Evolutionary conservation across 92 coral and sea anemone genomes (phyloP), one percentile per base, ranked within the genome.

Genomic region (Umimayanthus chanpuru): DNA sequence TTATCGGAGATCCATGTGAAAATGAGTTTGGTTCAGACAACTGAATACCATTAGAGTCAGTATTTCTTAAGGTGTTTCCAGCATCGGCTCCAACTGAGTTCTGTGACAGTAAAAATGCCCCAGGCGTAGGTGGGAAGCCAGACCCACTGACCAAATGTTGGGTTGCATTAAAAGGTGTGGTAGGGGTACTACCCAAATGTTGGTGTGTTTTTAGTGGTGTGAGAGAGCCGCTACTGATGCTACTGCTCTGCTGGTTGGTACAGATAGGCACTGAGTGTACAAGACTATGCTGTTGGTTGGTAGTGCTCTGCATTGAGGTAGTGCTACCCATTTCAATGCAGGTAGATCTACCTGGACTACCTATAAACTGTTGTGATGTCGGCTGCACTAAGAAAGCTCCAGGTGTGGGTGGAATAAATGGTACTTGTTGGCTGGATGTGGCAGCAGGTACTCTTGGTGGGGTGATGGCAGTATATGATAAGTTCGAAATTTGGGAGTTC

Each of bases 391-490:
- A 70, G 74, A 83, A 83, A 4, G 67, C 76, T 23, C 87, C 87
- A 4, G 78, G 87, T 28, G 87, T 83, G 71, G 87, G 77, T 41
- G 87, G 87, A 47, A 83, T 29, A 43, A 25, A 47, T 10, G 79
- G 66, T 28, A 47, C 58, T 1, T 68, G 87, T n/a, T 83, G 66
- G 30, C 77, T 21, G 2, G 87, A 7, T 21, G 23, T 0, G 6
- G 2, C 43, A 0, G 40, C 21, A 7, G 23, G 21, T 16, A 68
- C 16, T 29, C 30, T 44, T 8, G 77, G 44, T 9, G 87, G 78
- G 25, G 87, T 83, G 14, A 70, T 4, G 5, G 61, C 78, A 41
- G 67, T 26, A 49, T 47, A 16, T 7, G 41, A 26, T 18, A 21
- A 29, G 65, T 30, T 70, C 7, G 0, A 23, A 43, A 30, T 28